Base-by-base conservation (phyloP, 2,888 invertebrate species). In the Prosapia bicincta region DNA sequence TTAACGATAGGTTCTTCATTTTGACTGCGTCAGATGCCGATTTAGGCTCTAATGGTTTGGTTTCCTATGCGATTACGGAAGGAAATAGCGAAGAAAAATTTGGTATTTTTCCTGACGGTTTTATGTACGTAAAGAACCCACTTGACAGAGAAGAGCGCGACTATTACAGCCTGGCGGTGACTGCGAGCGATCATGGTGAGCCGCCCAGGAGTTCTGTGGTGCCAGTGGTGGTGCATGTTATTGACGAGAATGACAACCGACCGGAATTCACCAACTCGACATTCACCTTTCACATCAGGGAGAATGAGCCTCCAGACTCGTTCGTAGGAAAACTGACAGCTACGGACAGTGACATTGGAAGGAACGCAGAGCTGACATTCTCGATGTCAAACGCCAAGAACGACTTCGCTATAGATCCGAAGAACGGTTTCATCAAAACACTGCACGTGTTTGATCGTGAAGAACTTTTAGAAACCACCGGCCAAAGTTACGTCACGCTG, bases 231-330 rank as follows among this genome's bases (percentile, higher is more conserved):
- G 93, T 98, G 78, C 96, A 97, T 83, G 91, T 98, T 25, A 91
- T 96, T 78, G 99, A 98, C 86, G 97, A 98, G 86, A 99, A 99
- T 85, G 98, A 99, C 85, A 97, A 98, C 84, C 91, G 93, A 30
- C 99, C 99, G 0, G 90, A 93, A 83, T 99, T 99, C 85, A 92
- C 92, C 1, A 96, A 98, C 82, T 90, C 91, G 30, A 95, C 95
- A 20, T 99, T 98, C 85, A 92, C 93, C 77, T 97, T 98, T 83
- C 93, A 91, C 84, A 90, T 98, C 23, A 90, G 92, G 72, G 96
- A 97, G 86, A 96, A 96, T 84, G 93, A 94, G 79, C 93, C 94
- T 0, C 90, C 92, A 0, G 95, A 95, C 84, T 93, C 96, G 0
- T 97, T 96, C 85, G 95, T 99, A 28, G 96, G 98, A 0, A 95